phyloP scores from a whole-genome alignment of 1,140 invertebrate genomes.

The Macrobrachium nipponense region DNA sequence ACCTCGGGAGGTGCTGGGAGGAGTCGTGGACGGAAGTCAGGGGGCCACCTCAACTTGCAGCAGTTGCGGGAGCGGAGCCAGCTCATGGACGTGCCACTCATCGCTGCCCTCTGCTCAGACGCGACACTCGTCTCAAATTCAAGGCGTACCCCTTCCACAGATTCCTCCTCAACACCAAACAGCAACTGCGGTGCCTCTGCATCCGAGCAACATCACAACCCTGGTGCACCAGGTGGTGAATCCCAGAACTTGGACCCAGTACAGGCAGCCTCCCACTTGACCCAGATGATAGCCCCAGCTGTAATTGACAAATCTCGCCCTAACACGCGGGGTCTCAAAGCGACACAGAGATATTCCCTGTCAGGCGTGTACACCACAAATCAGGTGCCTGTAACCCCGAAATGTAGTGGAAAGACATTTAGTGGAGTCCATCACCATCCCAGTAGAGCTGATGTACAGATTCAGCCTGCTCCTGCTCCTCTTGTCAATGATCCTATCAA shows the following conservation, averaged over 20 bases:
- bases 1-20: conserved; percentile 56
- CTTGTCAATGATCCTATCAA: conserved; percentile 30
- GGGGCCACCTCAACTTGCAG: conserved; percentile 58
- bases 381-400: conserved; percentile 54
- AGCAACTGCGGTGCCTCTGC: conserved; percentile 19
- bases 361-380: conserved; percentile 62
- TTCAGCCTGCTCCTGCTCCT: conserved; percentile 1
- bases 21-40: conserved; percentile 34
- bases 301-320: conserved; percentile 19
- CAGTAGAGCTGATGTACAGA: conserved; percentile 21
- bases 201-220: conserved; percentile 45
- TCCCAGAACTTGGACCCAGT: conserved; percentile 38
- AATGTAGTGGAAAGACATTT: conserved; percentile 48
- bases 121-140: conserved; percentile 71
- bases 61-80: conserved; percentile 84
- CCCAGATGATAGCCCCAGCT: conserved; percentile 1
- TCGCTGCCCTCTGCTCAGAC: conserved; percentile 90
- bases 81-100: conserved; percentile 87
- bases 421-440: conserved; percentile 55
- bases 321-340: conserved; percentile 30
- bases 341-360: conserved; percentile 57
- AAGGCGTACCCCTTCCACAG: conserved; percentile 50
- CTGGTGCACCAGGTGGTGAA: conserved; percentile 49
- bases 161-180: conserved; percentile 52
- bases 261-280: conserved; percentile 38